Conservation (phyloP, 2,113 vertebrate genomes). For the Callithrix jacchus region DNA sequence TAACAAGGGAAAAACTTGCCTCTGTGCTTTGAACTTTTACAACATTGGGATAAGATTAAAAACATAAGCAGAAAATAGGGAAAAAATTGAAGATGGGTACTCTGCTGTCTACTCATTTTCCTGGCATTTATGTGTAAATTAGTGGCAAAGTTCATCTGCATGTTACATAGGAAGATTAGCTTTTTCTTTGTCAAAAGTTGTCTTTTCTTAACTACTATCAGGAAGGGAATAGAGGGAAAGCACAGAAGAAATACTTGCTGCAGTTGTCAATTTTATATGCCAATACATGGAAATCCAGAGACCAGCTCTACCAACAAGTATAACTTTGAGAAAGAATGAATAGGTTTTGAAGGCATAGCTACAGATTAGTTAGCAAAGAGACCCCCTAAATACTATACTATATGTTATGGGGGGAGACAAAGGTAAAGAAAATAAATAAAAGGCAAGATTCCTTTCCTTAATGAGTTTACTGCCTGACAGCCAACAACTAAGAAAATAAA, state of each 20-base stretch:
- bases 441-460: background rate
- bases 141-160: background rate
- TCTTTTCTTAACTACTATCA: background rate
- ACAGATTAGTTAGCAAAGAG: background rate
- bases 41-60: background rate
- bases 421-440: background rate
- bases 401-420: background rate
- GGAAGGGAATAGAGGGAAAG: background rate
- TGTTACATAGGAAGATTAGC: background rate
- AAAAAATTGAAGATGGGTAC: rapidly evolving
- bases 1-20: background rate
- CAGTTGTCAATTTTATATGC: background rate
- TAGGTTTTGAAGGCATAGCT: background rate
- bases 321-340: background rate
- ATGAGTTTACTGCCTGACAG: background rate
- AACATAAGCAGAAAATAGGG: background rate
- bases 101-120: background rate
- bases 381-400: background rate
- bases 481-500: background rate
- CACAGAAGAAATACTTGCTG: background rate
- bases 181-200: background rate
- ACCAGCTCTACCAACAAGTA: background rate
- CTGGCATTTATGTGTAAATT: background rate
- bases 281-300: background rate
- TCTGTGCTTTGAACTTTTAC: background rate